Percentiles rank a stretch among this genome's conserved stretches.
phyloP scores from a whole-genome alignment of 2,888 invertebrate species.

The Liposcelis brunnea region DNA sequence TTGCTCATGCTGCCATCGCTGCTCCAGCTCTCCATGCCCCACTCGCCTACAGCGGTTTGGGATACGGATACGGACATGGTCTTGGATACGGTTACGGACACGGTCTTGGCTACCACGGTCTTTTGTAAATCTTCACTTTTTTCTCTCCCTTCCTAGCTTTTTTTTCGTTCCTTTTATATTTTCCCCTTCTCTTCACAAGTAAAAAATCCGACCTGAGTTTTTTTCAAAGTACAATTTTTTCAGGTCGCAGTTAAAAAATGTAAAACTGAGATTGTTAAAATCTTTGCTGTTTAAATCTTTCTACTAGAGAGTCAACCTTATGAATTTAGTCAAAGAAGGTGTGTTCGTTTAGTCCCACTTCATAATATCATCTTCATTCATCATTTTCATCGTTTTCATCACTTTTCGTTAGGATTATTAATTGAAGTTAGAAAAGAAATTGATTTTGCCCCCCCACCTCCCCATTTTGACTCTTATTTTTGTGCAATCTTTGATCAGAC shows the following conservation, averaged over 20 bases:
- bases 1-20: conserved; percentile 1
- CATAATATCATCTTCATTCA: too few relatives aligned
- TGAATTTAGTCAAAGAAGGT: too few relatives aligned
- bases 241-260: background rate
- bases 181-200: background rate
- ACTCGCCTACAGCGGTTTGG: background rate
- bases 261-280: background rate
- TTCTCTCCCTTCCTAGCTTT: background rate
- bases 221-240: background rate
- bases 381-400: too few relatives aligned
- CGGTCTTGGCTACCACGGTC: conserved; percentile 2
- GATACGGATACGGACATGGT: background rate
- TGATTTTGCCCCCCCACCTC: too few relatives aligned
- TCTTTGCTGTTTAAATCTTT: background rate
- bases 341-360: too few relatives aligned
- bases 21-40: background rate
- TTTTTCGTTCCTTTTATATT: background rate
- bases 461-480: too few relatives aligned
- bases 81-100: background rate
- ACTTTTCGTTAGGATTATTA: too few relatives aligned
- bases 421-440: too few relatives aligned
- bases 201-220: too few relatives aligned
- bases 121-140: conserved; percentile 1
- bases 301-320: too few relatives aligned
- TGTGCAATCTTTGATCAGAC: too few relatives aligned